Evolutionary conservation across 2,113 vertebrate genomes (phyloP).

Genomic region (Oriolus oriolus): DNA sequence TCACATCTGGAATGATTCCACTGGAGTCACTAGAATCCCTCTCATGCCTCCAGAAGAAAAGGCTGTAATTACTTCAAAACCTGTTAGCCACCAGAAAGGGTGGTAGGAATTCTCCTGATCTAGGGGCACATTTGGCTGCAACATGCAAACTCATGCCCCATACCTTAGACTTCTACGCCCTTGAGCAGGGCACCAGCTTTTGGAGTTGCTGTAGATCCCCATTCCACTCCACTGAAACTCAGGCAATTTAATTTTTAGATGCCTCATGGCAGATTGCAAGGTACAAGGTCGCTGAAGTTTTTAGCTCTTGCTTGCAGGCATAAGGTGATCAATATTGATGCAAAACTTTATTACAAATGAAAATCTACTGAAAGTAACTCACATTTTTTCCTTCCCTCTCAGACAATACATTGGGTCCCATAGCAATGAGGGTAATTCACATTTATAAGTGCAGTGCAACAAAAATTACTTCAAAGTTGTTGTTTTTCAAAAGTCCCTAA

Average conservation of each 20-base stretch:
- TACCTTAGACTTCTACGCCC: rapidly evolving
- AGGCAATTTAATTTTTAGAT: not conserved
- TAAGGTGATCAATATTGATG: not conserved
- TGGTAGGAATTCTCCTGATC: not conserved
- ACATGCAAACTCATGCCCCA: not conserved
- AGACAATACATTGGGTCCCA: not conserved
- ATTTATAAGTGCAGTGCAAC: not conserved
- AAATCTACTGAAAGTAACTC: not conserved
- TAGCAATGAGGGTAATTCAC: not conserved
- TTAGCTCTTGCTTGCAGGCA: not conserved
- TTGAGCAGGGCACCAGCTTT: not conserved
- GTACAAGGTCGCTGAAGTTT: rapidly evolving
- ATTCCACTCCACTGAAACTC: not conserved
- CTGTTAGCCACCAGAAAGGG: not conserved
- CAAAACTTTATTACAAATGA: not conserved
- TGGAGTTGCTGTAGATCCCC: not conserved
- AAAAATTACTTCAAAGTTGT: not conserved
- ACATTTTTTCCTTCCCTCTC: not conserved
- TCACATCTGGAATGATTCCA: constrained; percentile 15
- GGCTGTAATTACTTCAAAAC: not conserved
- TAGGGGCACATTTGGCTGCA: not conserved
- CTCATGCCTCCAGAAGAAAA: not conserved
- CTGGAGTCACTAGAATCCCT: not conserved
- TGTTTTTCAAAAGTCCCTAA: not conserved
- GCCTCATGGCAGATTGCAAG: not conserved